Base-by-base conservation (phyloP, 2,888 invertebrate genomes). In the Synanthedon vespiformis region DNA sequence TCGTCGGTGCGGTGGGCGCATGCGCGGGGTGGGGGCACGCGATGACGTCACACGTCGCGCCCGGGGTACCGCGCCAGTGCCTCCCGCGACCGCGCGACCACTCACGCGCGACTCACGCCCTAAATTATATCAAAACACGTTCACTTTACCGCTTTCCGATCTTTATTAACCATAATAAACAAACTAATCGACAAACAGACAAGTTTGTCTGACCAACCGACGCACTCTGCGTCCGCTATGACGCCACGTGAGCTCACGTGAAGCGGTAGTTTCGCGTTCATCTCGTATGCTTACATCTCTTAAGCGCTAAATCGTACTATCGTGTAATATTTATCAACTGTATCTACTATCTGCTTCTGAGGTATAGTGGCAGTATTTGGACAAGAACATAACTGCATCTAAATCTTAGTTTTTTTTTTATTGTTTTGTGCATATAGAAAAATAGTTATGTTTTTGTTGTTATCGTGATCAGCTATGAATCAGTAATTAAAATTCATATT, bases 21-120 rank as follows among this genome's bases (percentile, higher is more conserved):
- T 76, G 83, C 81, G 84, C 77, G 78, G 69, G 73, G 71, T 68
- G 71, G 73, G 66, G 77, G 74, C 69, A 66, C 75, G 75, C 74
- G 64, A 75, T 85, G 84, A 85, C 84, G 84, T 85, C 84, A 87
- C 83, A 63, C 71, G 71, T 66, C 74, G 73, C 73, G 74, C 81
- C 83, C 80, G 75, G 85, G 80, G 72, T 70, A 68, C 63, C 78
- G 70, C 75, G 77, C 74, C 80, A 85, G 86, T 86, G 77, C 77
- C 64, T 64, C 75, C 74, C 84, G 85, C 83, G 84, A 80, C 72
- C 78, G 79, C 82, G 84, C 81, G 77, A 67, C 68, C 72, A 71
- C 69, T 70, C 77, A 77, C 85, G 81, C 85, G 84, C 82, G 72
- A 76, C 50, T 74, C 73, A 69, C 75, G 76, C 77, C 79, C 61